phyloP scores from a whole-genome alignment of 2,888 invertebrate species.

The Metacarcinus magister region DNA sequence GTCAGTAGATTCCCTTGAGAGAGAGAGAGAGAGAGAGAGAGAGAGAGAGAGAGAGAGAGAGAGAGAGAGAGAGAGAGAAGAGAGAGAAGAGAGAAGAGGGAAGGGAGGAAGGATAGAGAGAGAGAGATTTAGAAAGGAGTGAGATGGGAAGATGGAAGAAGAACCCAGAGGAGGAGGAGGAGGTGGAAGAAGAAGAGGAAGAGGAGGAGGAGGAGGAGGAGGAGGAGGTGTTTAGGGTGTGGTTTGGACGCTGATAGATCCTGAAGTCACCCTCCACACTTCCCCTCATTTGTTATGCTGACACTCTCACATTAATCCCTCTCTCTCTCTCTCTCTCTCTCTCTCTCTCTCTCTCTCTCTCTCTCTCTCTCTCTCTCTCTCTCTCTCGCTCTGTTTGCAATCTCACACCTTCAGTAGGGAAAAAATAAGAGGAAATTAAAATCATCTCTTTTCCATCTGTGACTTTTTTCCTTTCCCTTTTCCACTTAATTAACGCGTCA shows the following conservation, averaged over 20 bases:
- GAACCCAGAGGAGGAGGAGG: not conserved
- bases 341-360: slow-evolving; percentile 20
- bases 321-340: slow-evolving; percentile 26
- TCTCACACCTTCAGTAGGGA: not conserved
- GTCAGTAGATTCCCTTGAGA: too few relatives aligned
- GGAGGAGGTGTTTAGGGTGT: not conserved
- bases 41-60: too few relatives aligned
- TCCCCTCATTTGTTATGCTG: slow-evolving; percentile 12
- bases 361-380: slow-evolving; percentile 2
- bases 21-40: too few relatives aligned
- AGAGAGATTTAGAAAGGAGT: too few relatives aligned
- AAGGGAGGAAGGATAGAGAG: too few relatives aligned
- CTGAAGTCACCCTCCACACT: slow-evolving; percentile 10
- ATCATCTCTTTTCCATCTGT: not conserved
- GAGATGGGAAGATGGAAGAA: not conserved
- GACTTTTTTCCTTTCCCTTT: not conserved
- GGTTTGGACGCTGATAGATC: not conserved
- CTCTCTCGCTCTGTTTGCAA: not conserved
- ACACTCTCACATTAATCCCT: not conserved
- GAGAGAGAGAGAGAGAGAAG: not conserved
- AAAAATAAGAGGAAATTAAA: not conserved
- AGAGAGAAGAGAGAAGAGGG: not conserved
- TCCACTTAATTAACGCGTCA: not conserved
- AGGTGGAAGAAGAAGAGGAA: not conserved
- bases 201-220: too few relatives aligned